These are phyloP conservation scores for Rutilus rutilus DNA, from an alignment of 2,113 vertebrate species.

Conservation along the genomic window DNA sequence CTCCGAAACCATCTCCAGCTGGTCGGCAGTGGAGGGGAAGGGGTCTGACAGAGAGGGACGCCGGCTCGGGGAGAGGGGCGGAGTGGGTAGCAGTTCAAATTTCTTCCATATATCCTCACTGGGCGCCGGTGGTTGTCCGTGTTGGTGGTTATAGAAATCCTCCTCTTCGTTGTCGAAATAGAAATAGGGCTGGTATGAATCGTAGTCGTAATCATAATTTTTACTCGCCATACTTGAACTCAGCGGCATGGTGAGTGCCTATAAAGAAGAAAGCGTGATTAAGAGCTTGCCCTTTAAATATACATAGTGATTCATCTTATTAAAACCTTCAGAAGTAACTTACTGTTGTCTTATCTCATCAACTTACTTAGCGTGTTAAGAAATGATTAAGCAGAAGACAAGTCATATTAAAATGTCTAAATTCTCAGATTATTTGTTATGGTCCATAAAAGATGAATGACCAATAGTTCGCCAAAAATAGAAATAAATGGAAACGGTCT, in stretches of 20 bases:
- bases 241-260: conserved; percentile 58
- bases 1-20: conserved; percentile 87
- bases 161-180: conserved; percentile 84
- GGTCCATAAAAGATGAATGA: background rate
- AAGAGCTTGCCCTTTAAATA: background rate
- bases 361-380: background rate
- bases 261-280: background rate
- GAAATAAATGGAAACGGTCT: background rate
- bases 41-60: conserved; percentile 74
- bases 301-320: background rate
- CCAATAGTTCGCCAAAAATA: background rate
- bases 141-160: conserved; percentile 84
- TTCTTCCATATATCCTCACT: conserved; percentile 93
- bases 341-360: background rate
- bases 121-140: conserved; percentile 82
- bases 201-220: conserved; percentile 74
- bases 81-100: conserved; percentile 86
- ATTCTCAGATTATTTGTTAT: background rate
- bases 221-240: conserved; percentile 54
- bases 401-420: background rate
- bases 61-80: conserved; percentile 84
- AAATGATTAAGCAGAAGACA: background rate
- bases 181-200: conserved; percentile 86
- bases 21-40: conserved; percentile 81
- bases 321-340: background rate